Evolutionary conservation across 2,888 invertebrate genomes (phyloP), one percentile per base, ranked within the genome.

Genomic region (Penaeus monodon): DNA sequence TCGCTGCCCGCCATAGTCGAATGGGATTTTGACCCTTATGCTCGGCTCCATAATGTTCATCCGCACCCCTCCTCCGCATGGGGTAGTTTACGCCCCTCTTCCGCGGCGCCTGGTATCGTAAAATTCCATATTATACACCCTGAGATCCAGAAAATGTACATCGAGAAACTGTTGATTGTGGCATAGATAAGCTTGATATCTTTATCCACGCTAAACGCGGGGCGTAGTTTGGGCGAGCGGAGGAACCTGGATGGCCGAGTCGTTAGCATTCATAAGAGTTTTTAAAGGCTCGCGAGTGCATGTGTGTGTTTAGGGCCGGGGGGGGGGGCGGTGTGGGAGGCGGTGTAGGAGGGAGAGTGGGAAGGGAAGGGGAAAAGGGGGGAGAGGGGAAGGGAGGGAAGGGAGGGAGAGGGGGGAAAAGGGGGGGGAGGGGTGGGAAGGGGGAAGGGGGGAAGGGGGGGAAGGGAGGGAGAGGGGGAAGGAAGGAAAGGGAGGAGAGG

Each of bases 121-220:
- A 79, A 85, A 81, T 81, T 81, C 80, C 85, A 85, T 85, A 85
- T 85, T 85, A 81, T 85, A 85, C 85, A 85, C 76, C 8, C 49
- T 44, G 85, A 81, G 73, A 65, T 29, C 38, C 73, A 66, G 85
- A 85, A 81, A 85, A 85, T 85, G 85, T 85, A 85, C 81, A 74
- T 81, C 81, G 49, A 73, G 85, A 65, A 85, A 85, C 80, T 74
- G 85, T 81, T 85, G 85, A 85, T 85, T 80, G 85, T 80, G 80
- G 74, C 49, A n/a, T 29, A 81, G 85, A 85, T 85, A 81, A 81
- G 74, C 22, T 57, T 85, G 85, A 85, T 85, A 85, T 85, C 85
- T 85, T 85, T 77, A 85, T 85, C 44, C 85, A 63, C 81, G 81
- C 81, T 85, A 85, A 85, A 81, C 63, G 65, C 44, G 33, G 85